phyloP scores from a whole-genome alignment of 2,888 invertebrate genomes.

The Stictocephala bisonia region DNA sequence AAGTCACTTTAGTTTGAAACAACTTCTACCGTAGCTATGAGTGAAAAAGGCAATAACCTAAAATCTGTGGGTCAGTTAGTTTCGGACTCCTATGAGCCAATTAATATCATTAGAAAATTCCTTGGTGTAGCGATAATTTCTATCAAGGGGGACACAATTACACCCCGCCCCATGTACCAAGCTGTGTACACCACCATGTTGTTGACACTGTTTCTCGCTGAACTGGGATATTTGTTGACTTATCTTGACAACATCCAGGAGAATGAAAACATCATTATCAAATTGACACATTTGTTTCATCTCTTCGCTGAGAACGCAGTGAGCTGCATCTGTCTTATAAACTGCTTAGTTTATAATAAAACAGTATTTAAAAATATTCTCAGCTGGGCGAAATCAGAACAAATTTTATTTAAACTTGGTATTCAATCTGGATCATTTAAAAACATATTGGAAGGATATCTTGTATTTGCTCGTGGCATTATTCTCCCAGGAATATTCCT shows the following conservation, averaged over 20 bases:
- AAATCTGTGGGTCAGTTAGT: too few species aligned
- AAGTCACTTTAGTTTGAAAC: too few species aligned
- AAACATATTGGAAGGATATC: too few species aligned
- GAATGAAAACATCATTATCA: not conserved
- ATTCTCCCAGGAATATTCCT: not conserved
- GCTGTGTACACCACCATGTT: not conserved
- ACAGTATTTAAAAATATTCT: not conserved
- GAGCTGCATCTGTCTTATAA: not conserved
- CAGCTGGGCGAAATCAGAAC: not conserved
- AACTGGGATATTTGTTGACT: not conserved
- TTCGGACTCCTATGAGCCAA: too few species aligned
- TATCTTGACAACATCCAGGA: not conserved
- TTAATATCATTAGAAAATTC: too few species aligned
- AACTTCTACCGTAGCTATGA: too few species aligned
- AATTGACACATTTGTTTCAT: constrained; percentile 11
- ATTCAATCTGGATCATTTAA: too few species aligned
- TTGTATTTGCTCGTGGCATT: not conserved
- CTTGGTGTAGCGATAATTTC: too few species aligned
- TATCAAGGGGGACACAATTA: too few species aligned
- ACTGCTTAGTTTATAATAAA: not conserved
- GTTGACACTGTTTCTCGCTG: not conserved
- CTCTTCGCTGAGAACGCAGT: constrained; percentile 16
- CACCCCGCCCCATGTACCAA: too few species aligned
- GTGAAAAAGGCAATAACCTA: too few species aligned
- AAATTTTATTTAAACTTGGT: not conserved